Evolutionary conservation across 2,888 invertebrate genomes (phyloP), one percentile per base, ranked within the genome.

Genomic region (Nomada fucata): DNA sequence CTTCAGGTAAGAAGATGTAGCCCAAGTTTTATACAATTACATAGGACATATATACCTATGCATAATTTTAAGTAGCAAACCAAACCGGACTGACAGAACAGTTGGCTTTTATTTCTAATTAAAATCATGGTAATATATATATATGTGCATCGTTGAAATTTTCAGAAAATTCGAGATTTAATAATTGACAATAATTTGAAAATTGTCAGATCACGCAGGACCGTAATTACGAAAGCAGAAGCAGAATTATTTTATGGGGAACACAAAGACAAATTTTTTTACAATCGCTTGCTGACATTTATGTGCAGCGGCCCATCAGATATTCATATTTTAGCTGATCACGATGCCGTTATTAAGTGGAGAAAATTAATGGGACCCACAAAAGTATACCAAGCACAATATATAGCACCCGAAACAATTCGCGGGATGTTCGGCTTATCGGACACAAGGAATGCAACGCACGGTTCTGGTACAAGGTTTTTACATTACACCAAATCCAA

Each of bases 361-460:
- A 95, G 99, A 84, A 92, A 94, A 70, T 93, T 98, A 67, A 96
- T 99, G 95, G 99, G 99, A 0, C 98, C 98, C 1, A 98, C 99
- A 0, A 98, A 98, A 94, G 97, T 97, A 0, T 97, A 95, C 91
- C 96, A 96, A 92, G 96, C 97, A 0, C 96, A 97, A 80, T 97
- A 96, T 91, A 95, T 96, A 76, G 95, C 96, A 73, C 98, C 98
- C 0, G 93, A 96, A 72, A 96, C 97, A 71, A 96, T 99, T 82
- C 95, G 99, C 88, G 97, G 97, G 2, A 94, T 95, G 91, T 98
- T 96, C 94, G 99, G 99, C 0, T 94, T 99, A 23, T 97, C 98
- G 0, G 99, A 99, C 92, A 99, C 99, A 0, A 95, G 99, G 89
- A 99, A 99, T 95, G 98, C 97, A 2, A 96, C 97, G 13, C 99